Percentiles rank a stretch among this genome's conserved stretches.
phyloP scores from a whole-genome alignment of 2,797 vertebrate species.

The Astyanax mexicanus region DNA sequence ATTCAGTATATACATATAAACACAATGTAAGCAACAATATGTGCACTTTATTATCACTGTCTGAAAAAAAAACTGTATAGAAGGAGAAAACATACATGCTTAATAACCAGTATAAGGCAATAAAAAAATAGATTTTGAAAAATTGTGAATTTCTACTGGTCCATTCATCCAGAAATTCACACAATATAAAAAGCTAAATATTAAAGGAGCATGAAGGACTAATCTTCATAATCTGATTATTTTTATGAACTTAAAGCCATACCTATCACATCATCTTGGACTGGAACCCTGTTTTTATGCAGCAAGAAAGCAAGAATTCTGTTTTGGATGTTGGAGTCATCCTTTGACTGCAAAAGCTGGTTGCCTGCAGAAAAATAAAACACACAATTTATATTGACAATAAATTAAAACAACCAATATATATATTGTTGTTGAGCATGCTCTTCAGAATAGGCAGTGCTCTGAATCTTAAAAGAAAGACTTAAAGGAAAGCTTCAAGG shows the following conservation, averaged over 20 bases:
- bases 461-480: not conserved
- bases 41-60: too few relatives aligned
- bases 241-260: constrained; percentile 46
- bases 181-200: too few relatives aligned
- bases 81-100: too few relatives aligned
- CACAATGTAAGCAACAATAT: too few relatives aligned
- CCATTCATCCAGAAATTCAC: too few relatives aligned
- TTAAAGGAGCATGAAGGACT: too few relatives aligned
- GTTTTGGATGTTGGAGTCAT: constrained; percentile 68
- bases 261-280: constrained; percentile 70
- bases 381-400: constrained; percentile 1
- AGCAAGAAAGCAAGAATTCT: constrained; percentile 76
- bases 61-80: too few relatives aligned
- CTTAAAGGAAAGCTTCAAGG: not conserved
- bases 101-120: too few relatives aligned
- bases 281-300: constrained; percentile 68
- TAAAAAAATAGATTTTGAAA: too few relatives aligned
- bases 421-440: not conserved
- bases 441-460: too few relatives aligned
- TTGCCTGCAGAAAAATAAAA: constrained; percentile 63
- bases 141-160: too few relatives aligned
- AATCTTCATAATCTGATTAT: not conserved
- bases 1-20: not conserved
- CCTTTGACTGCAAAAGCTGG: constrained; percentile 66
- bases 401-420: not conserved